Conservation (phyloP, 2,797 vertebrate species). For the Centropyge bicolor region DNA sequence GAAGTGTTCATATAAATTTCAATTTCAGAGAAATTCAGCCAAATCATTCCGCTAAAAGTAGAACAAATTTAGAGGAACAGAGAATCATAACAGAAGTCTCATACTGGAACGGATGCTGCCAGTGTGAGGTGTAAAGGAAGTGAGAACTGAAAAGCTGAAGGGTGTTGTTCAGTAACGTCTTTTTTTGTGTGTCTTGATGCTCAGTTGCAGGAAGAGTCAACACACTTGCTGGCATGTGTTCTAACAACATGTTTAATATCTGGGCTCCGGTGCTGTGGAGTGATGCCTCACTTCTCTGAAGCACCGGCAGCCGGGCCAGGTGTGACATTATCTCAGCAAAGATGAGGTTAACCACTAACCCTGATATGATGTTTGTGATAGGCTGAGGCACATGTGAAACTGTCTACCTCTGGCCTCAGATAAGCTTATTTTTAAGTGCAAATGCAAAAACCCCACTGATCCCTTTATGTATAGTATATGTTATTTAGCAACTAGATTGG, state of each 20-base stretch:
- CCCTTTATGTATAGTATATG: background rate
- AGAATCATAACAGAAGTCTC: background rate
- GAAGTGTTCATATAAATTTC: too few species aligned
- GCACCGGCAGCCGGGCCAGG: background rate
- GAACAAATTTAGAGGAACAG: background rate
- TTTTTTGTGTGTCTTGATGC: constrained; percentile 2
- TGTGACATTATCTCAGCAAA: constrained; percentile 16
- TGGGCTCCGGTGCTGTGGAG: background rate
- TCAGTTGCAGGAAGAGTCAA: constrained; percentile 4
- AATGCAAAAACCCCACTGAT: background rate
- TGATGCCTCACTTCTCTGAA: constrained; percentile 47
- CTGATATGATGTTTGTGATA: too few species aligned
- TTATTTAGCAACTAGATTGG: background rate
- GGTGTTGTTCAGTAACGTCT: constrained; percentile 11
- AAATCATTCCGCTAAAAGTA: background rate
- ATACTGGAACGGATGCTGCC: constrained; percentile 19
- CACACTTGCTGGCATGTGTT: background rate
- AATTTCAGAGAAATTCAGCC: background rate
- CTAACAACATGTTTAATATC: constrained; percentile 16
- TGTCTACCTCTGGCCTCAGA: background rate
- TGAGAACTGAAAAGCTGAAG: constrained; percentile 28
- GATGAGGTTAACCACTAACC: constrained; percentile 51
- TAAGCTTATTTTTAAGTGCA: background rate
- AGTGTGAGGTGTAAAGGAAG: constrained; percentile 16
- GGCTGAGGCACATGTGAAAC: too few species aligned